These are phyloP conservation scores for Bos taurus DNA, from an alignment of 2,113 vertebrate genomes.

Conservation along the genomic window DNA sequence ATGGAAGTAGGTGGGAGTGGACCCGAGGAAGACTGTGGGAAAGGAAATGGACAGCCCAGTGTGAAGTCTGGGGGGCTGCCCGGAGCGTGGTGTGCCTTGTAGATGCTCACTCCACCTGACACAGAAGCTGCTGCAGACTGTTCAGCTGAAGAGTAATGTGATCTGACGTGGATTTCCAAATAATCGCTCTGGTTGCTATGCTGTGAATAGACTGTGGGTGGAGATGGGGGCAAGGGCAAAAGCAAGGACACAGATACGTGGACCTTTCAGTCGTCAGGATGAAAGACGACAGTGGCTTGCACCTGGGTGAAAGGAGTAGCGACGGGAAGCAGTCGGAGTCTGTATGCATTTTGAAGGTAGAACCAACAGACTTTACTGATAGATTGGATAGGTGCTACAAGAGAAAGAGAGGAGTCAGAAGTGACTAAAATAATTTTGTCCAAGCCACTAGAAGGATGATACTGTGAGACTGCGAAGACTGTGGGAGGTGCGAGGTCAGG, in stretches of 20 bases:
- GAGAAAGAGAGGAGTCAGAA: not conserved
- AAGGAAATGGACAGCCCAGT: not conserved
- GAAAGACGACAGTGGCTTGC: not conserved
- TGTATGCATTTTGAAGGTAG: not conserved
- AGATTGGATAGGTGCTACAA: not conserved
- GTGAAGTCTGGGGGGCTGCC: not conserved
- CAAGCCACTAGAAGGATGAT: not conserved
- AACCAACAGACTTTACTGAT: not conserved
- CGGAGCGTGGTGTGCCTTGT: rapidly evolving
- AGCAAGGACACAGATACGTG: not conserved
- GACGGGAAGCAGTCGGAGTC: not conserved
- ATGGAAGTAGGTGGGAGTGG: not conserved
- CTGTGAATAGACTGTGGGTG: not conserved
- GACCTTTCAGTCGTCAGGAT: not conserved
- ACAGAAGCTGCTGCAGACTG: not conserved
- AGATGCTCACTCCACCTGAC: not conserved
- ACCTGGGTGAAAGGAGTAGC: not conserved
- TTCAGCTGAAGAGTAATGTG: not conserved
- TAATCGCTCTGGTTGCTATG: not conserved
- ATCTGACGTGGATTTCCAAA: not conserved
- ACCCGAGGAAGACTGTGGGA: not conserved
- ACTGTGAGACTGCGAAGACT: not conserved
- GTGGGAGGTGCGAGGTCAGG: not conserved
- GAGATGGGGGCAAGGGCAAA: not conserved
- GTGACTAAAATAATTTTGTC: not conserved